A percentile compares a stretch with the other conserved stretches of the same genome.
Conservation (phyloP, 35 echinoderm and acorn worm genomes). For the Ophioderma brevispina region DNA sequence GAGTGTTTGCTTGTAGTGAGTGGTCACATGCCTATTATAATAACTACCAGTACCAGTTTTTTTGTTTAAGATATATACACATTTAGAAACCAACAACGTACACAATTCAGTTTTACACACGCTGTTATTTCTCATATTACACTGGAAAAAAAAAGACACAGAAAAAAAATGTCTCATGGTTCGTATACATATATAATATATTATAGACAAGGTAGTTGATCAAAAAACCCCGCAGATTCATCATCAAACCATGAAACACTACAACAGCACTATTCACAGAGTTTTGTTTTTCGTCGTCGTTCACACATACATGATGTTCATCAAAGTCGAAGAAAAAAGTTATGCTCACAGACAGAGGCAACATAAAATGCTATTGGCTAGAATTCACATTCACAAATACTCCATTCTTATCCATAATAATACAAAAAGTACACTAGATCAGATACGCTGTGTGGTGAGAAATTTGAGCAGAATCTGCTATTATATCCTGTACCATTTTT, state of each 20-base stretch:
- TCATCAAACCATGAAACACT: not conserved
- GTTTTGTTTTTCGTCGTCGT: not conserved
- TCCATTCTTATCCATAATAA: not conserved
- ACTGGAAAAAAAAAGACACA: not conserved
- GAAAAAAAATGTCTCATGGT: not conserved
- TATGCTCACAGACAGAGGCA: not conserved
- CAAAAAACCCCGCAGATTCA: not conserved
- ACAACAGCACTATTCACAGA: not conserved
- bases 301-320: conserved; percentile 6
- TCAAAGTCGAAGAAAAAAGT: not conserved
- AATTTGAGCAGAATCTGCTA: not conserved
- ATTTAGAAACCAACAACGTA: conserved; percentile 6
- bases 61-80: conserved; percentile 7
- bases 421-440: conserved; percentile 2
- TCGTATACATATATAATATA: conserved; percentile 1
- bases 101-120: conserved; percentile 7
- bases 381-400: not conserved
- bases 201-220: conserved; percentile 1
- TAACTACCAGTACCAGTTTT: conserved; percentile 6
- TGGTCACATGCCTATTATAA: not conserved
- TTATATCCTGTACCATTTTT: not conserved
- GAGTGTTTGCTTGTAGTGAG: not conserved
- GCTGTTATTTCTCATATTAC: not conserved
- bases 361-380: conserved; percentile 11
- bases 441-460: not conserved